phyloP scores from a whole-genome alignment of 2,113 vertebrate species.

The Mastomys natalensis region DNA sequence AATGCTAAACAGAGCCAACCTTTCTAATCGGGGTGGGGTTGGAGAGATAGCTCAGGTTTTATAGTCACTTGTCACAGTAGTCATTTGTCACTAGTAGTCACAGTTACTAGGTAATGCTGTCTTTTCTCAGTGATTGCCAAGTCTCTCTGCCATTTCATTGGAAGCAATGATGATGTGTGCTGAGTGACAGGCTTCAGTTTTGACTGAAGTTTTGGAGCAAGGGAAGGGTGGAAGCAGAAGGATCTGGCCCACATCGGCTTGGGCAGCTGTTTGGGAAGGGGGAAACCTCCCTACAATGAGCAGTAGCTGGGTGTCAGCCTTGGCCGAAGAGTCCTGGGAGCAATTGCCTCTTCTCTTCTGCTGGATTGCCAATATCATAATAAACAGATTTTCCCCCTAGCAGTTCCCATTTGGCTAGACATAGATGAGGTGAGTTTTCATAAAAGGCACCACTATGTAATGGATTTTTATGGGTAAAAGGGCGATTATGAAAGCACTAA shows the following conservation, averaged over 20 bases:
- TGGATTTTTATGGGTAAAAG: constrained; percentile 85
- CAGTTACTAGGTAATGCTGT: neutral
- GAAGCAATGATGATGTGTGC: neutral
- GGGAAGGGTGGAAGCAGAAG: neutral
- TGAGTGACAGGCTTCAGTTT: neutral
- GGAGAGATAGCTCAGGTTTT: neutral
- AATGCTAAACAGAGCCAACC: neutral
- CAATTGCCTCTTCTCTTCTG: constrained; percentile 73
- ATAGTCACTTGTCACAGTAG: neutral
- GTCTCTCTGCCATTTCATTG: neutral
- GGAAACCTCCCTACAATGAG: constrained; percentile 13
- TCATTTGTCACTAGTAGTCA: no score
- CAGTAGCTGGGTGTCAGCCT: constrained; percentile 45
- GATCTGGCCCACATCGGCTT: neutral
- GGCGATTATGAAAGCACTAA: constrained; percentile 82
- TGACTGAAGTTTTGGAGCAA: neutral
- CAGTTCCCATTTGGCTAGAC: constrained; percentile 83
- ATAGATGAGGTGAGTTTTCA: constrained; percentile 77
- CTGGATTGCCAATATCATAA: constrained; percentile 86
- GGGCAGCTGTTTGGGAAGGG: constrained; percentile 67
- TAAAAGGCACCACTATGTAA: constrained; percentile 83
- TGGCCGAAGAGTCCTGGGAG: neutral
- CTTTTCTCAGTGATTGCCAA: neutral
- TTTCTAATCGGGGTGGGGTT: neutral
- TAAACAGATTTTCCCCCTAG: constrained; percentile 81